Percentiles rank a stretch among this genome's conserved stretches.
Conservation (phyloP, 2,888 invertebrate genomes). For the Chaetogeoica ovagalla region DNA sequence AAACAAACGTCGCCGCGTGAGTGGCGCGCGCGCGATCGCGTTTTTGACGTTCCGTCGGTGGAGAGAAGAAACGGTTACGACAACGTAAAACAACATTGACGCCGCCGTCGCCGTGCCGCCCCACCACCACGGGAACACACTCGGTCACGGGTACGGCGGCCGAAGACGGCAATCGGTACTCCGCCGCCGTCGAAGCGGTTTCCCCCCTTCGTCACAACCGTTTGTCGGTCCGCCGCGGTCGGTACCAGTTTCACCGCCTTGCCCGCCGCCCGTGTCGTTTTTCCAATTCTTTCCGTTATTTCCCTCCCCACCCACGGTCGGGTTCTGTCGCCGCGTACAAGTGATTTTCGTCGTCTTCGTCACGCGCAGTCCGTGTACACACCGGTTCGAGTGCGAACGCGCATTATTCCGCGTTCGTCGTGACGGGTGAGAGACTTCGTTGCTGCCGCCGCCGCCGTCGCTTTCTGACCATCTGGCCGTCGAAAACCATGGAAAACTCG, state of each 20-base stretch:
- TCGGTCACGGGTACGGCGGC: neutral
- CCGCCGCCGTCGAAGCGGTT: constrained; percentile 20
- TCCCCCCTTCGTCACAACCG: constrained; percentile 32
- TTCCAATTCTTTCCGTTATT: neutral
- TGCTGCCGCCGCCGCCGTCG: neutral
- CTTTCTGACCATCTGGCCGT: constrained; percentile 27
- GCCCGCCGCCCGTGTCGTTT: neutral
- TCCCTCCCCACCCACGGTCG: neutral
- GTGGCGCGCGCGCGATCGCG: neutral
- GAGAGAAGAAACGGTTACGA: neutral
- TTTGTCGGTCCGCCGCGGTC: constrained; percentile 39
- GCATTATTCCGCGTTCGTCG: too few relatives aligned
- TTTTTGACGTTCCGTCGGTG: neutral
- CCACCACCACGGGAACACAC: neutral
- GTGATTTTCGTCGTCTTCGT: neutral
- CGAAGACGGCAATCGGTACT: constrained; percentile 32
- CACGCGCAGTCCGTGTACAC: too few relatives aligned
- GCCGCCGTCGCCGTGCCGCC: neutral
- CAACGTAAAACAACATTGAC: too few relatives aligned
- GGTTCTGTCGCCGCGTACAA: neutral
- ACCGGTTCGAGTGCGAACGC: too few relatives aligned
- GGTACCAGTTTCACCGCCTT: constrained; percentile 4
- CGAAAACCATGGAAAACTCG: constrained; percentile 1
- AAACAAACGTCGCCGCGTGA: too few relatives aligned
- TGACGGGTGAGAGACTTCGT: too few relatives aligned